These are phyloP conservation scores for Ylistrum balloti DNA, from an alignment of 1,140 invertebrate species.

Conservation along the genomic window DNA sequence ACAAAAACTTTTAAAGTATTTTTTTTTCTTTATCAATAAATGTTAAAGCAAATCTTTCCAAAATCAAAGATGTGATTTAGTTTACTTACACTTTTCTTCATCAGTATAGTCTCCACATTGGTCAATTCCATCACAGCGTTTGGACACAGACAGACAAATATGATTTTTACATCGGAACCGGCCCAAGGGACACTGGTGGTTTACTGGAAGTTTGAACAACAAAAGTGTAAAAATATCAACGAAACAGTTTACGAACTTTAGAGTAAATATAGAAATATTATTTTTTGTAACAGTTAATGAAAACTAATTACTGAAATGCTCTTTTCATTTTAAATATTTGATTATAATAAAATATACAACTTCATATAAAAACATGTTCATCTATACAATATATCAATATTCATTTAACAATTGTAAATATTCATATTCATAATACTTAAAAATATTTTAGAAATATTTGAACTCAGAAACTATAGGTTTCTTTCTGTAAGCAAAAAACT, in stretches of 20 bases:
- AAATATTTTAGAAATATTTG: background rate
- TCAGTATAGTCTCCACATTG: slow-evolving; percentile 74
- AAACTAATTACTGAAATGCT: too few species aligned
- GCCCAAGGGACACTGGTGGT: slow-evolving; percentile 78
- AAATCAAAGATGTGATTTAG: too few species aligned
- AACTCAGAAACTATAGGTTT: too few species aligned
- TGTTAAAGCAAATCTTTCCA: too few species aligned
- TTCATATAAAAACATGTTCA: background rate
- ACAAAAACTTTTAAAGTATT: too few species aligned
- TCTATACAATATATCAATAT: background rate
- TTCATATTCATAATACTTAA: too few species aligned
- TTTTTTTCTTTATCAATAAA: too few species aligned
- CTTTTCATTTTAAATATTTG: background rate
- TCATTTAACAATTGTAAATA: background rate
- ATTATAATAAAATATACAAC: background rate
- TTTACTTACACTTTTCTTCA: slow-evolving; percentile 53
- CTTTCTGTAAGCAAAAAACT: too few species aligned
- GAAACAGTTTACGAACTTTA: too few species aligned
- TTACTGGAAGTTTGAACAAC: background rate
- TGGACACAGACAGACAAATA: slow-evolving; percentile 64
- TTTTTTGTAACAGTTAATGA: too few species aligned
- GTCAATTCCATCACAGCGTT: slow-evolving; percentile 77
- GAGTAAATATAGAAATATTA: too few species aligned
- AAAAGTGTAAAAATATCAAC: too few species aligned
- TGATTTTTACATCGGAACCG: slow-evolving; percentile 83